Evolutionary conservation across 2,113 vertebrate genomes (phyloP).

Genomic region (Hemichromis elongatus): DNA sequence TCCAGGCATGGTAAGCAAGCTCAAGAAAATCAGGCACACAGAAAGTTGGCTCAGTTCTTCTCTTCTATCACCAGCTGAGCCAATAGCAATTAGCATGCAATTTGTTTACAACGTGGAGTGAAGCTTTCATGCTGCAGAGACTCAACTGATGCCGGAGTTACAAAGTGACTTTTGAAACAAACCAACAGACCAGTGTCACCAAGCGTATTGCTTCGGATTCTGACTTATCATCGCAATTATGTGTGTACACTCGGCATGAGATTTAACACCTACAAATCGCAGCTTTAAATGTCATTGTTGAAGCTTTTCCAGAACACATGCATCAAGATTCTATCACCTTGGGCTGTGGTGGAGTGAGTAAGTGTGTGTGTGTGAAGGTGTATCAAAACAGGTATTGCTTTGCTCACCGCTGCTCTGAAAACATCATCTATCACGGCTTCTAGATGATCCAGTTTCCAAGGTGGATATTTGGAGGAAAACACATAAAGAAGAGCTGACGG

Average conservation of each 20-base stretch:
- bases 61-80: not conserved
- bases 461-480: not conserved
- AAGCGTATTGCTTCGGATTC: not conserved
- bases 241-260: not conserved
- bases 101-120: not conserved
- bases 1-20: not conserved
- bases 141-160: not conserved
- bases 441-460: not conserved
- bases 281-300: not conserved
- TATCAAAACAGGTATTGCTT: not conserved
- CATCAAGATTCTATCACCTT: not conserved
- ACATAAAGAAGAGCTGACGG: not conserved
- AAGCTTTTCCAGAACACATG: not conserved
- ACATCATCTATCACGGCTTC: not conserved
- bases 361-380: not conserved
- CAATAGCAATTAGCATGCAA: constrained; percentile 17
- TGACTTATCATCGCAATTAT: not conserved
- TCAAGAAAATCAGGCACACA: not conserved
- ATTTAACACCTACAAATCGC: not conserved
- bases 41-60: not conserved
- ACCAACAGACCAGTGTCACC: not conserved
- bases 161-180: not conserved
- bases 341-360: not conserved
- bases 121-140: not conserved
- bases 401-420: not conserved